Evolutionary conservation across 2,888 invertebrate species (phyloP).

Genomic region (Bombylius discolor): DNA sequence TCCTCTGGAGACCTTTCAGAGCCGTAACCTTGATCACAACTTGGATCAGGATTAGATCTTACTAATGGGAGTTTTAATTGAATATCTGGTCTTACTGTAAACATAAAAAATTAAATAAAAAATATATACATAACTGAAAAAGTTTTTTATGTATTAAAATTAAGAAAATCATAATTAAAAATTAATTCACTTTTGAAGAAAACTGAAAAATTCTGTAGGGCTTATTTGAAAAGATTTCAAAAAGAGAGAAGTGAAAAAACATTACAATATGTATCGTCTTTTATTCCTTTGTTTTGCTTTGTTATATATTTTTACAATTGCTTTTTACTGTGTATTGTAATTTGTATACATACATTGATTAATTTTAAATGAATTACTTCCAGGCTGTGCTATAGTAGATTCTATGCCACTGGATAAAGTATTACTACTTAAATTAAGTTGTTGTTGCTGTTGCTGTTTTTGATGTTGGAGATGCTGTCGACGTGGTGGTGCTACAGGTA

Average conservation of each 20-base stretch:
- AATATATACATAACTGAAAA: no score
- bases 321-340: no score
- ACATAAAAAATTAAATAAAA: no score
- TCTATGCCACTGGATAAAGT: not conserved
- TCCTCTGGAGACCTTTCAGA: conserved; percentile 66
- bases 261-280: no score
- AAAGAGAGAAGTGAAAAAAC: no score
- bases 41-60: conserved; percentile 34
- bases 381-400: not conserved
- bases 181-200: no score
- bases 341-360: not conserved
- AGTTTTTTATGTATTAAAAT: no score
- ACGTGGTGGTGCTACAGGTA: not conserved
- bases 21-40: conserved; percentile 62
- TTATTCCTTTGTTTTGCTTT: no score
- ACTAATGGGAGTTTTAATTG: conserved; percentile 15
- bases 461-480: not conserved
- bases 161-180: no score
- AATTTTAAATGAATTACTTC: not conserved
- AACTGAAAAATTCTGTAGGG: no score
- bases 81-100: conserved; percentile 12
- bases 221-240: no score
- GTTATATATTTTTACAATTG: no score
- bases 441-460: not conserved
- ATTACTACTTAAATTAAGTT: not conserved